Evolutionary conservation across 30 jellyfish, hydroid and myxozoan genomes (phyloP), one percentile per base, ranked within the genome.

Genomic region (Hydractinia echinata): DNA sequence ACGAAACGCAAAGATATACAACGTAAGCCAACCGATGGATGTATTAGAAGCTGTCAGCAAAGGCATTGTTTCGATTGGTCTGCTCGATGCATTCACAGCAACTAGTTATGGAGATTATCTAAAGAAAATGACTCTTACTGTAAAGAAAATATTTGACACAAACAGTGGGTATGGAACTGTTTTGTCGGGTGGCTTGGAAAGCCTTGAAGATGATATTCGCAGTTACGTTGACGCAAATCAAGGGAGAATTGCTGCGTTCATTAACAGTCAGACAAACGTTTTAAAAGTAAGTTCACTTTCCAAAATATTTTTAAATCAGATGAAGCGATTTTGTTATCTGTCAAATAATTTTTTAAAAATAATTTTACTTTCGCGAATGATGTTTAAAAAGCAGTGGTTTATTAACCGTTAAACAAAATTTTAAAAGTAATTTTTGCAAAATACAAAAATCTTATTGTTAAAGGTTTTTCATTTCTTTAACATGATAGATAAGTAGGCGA

Each of bases 161-260:
- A 51, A 4, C 9, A 6, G 51, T 7, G 74, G 74, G 39, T 64
- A 64, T 13, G 74, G 74, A 7, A 64, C 39, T 0, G 74, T 51
- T 3, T 64, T 64, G 74, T 64, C 74, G 10, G 74, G 74, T 0
- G 74, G 74, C 19, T 64, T 64, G 74, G 74, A 64, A 13, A 44
- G 51, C 10, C 16, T 64, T 6, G 16, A 7, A 7, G 39, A 51
- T 5, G 74, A 64, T 13, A 4, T 64, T 13, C 74, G 39, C 19
- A 64, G 74, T 64, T 51, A 64, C 6, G 74, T 64, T 44, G 19
- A n/a, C 10, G 74, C 74, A 6, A 64, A 64, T 13, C 74, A 64
- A 4, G 74, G 51, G 16, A 9, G 10, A 0, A 64, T 64, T 51
- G 4, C 6, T 64, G 74, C 74, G 18, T n/a, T n/a, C 19, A n/a